Evolutionary conservation across 2,797 vertebrate genomes (phyloP).

Genomic region (Erpetoichthys calabaricus): DNA sequence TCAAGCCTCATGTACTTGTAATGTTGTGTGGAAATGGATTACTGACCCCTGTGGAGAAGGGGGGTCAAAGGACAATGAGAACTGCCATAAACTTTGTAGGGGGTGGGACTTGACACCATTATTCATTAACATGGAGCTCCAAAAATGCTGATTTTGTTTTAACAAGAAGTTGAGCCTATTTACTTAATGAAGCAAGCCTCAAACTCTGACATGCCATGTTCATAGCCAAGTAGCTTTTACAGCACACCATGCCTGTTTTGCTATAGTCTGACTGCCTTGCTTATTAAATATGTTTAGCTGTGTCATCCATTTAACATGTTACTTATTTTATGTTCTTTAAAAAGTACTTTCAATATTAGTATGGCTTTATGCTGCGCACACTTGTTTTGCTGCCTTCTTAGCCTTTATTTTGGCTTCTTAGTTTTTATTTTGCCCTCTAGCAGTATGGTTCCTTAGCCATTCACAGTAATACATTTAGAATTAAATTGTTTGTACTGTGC

Average conservation of each 20-base stretch:
- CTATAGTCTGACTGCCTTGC: too few relatives aligned
- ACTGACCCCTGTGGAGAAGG: slow-evolving; percentile 39
- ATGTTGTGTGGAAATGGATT: slow-evolving; percentile 50
- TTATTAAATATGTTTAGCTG: too few relatives aligned
- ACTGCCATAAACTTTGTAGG: slow-evolving; percentile 23
- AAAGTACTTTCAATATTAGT: too few relatives aligned
- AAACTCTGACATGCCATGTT: slow-evolving; percentile 5
- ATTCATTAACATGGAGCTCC: slow-evolving; percentile 16
- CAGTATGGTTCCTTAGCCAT: slow-evolving; percentile 17
- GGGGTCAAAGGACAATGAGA: slow-evolving; percentile 31
- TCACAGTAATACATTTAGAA: slow-evolving; percentile 36
- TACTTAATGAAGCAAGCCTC: not conserved
- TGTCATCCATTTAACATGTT: too few relatives aligned
- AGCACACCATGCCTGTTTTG: too few relatives aligned
- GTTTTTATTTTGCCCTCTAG: too few relatives aligned
- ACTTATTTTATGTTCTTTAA: too few relatives aligned
- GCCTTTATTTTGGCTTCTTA: too few relatives aligned
- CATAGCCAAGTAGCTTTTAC: not conserved
- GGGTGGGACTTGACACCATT: slow-evolving; percentile 9
- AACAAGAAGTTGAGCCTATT: slow-evolving; percentile 10
- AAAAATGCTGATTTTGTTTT: slow-evolving; percentile 10
- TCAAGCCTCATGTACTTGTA: slow-evolving; percentile 49
- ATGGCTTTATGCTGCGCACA: too few relatives aligned
- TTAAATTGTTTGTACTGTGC: slow-evolving; percentile 31
- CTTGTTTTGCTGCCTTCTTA: too few relatives aligned